Conservation (phyloP, 2,113 vertebrate genomes). For the Equus quagga region DNA sequence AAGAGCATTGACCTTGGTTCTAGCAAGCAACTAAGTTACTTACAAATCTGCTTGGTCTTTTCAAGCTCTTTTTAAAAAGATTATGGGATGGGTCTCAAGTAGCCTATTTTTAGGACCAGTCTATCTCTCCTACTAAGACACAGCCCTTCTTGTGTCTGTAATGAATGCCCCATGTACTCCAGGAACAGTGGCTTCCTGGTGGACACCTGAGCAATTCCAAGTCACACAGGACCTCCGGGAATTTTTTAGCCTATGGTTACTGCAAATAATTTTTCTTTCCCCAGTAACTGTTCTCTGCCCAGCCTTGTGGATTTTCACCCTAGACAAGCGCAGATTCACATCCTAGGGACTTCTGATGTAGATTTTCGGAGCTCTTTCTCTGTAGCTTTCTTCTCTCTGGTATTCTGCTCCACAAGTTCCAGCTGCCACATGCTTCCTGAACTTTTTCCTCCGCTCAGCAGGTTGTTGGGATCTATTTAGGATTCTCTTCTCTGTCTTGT, state of each 20-base stretch:
- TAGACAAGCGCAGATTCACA: not conserved
- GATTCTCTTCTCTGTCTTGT: too few relatives aligned
- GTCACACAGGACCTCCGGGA: not conserved
- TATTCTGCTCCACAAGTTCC: not conserved
- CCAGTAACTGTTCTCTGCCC: not conserved
- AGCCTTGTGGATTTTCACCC: not conserved
- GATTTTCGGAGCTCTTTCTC: not conserved
- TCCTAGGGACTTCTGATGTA: not conserved
- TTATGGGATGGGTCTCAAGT: not conserved
- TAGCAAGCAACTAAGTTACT: not conserved
- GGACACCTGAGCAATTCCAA: not conserved
- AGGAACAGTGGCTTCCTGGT: not conserved
- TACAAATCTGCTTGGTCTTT: not conserved
- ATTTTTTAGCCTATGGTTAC: not conserved
- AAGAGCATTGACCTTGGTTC: not conserved
- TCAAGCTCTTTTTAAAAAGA: not conserved
- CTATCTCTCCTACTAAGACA: not conserved
- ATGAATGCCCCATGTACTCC: rapidly evolving
- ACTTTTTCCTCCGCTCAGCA: not conserved
- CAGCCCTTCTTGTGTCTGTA: not conserved
- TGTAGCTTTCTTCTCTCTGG: not conserved
- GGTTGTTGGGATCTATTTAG: not conserved
- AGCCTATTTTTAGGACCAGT: not conserved
- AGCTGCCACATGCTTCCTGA: not conserved
- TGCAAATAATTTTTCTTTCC: not conserved